Base-by-base conservation (phyloP, 2,888 invertebrate genomes). In the Drosophila imparisetae region DNA sequence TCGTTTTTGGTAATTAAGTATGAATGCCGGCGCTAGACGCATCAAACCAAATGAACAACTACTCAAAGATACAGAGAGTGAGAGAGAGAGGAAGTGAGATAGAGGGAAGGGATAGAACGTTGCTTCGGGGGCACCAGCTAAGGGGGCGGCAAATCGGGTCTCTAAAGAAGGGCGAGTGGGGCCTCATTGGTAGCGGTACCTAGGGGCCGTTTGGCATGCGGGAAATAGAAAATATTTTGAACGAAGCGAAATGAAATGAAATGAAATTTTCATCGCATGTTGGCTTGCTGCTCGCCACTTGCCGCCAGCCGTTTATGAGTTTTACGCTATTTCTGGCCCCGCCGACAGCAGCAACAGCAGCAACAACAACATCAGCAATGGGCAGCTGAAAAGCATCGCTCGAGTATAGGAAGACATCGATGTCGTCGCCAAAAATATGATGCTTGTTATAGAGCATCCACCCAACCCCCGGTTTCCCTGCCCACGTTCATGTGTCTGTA, bases 191-290 rank as follows among this genome's bases (percentile, higher is more conserved):
- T 62, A 65, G 79, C 72, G 64, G 58, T 83, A 86, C 71, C 89
- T 86, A 86, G 87, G 85, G 85, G 89, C 87, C 85, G 85, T 86
- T 89, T 84, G 85, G 87, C 89, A 85, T 85, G 85, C 89, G 85
- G 85, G 85, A 85, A 85, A 89, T 89, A 85, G 80, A 89, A 85
- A 85, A 85, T 83, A 81, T 83, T 88, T 54, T 55, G n/a, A 84
- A 83, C 81, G 78, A 84, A 84, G 24, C 38, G 27, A 55, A 49
- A 55, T 40, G 55, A 55, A 55, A 83, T 78, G 74, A 81, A 80
- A 80, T 81, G 86, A 84, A 81, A 86, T 85, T 85, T 85, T 85
- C 87, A 86, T 84, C 89, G 84, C 86, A 84, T 78, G 75, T 80
- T 83, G 45, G 45, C 15, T 45, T 24, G 83, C 71, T 70, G 72